phyloP scores from a whole-genome alignment of 2,113 vertebrate species.

The Microtus pennsylvanicus region DNA sequence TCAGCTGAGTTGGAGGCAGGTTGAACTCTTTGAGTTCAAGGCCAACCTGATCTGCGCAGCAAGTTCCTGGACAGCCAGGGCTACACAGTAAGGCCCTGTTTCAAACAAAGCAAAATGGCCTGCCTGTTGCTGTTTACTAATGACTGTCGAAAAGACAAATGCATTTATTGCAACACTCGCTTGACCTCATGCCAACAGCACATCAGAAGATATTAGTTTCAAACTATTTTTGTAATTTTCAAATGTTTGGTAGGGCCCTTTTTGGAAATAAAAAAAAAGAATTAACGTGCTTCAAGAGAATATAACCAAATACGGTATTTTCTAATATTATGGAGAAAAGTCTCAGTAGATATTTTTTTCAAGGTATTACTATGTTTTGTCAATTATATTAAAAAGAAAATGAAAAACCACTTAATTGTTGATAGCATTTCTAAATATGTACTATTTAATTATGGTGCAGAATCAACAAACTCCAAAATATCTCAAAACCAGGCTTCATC shows the following conservation, averaged over 20 bases:
- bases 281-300: background rate
- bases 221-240: background rate
- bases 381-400: conserved; percentile 40
- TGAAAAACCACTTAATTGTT: conserved; percentile 39
- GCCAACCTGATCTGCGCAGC: background rate
- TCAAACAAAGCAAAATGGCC: background rate
- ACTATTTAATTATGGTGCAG: conserved; percentile 47
- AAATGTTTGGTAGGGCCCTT: background rate
- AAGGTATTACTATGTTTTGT: background rate
- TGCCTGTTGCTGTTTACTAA: background rate
- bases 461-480: conserved; percentile 57
- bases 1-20: background rate
- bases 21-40: background rate
- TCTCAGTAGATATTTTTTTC: conserved; percentile 28
- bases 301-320: conserved; percentile 13
- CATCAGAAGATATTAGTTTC: background rate
- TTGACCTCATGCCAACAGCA: background rate
- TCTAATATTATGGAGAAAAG: conserved; percentile 36
- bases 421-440: conserved; percentile 58
- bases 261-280: background rate
- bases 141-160: background rate
- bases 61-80: background rate
- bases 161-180: background rate
- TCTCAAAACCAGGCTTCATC: conserved; percentile 43
- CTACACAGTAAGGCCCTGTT: background rate